Percentiles rank a stretch among this genome's conserved stretches.
These are phyloP conservation scores for Barypeithes pellucidus DNA, from an alignment of 2,888 invertebrate genomes.

Conservation along the genomic window DNA sequence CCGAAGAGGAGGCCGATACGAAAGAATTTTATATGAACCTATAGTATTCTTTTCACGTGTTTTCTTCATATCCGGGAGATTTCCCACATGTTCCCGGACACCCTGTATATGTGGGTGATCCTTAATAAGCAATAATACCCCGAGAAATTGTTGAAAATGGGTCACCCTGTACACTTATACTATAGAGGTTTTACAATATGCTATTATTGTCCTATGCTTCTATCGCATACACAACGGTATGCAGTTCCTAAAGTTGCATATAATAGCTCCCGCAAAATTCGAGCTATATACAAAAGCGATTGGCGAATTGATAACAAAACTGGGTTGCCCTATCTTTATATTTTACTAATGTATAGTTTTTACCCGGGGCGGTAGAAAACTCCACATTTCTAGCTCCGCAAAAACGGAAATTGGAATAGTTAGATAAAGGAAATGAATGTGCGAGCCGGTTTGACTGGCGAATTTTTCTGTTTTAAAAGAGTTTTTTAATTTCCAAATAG, in stretches of 20 bases:
- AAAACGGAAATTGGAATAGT: slow-evolving; percentile 31
- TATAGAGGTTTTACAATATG: neutral
- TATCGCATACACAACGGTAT: neutral
- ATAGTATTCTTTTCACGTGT: too few relatives aligned
- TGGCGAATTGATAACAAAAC: slow-evolving; percentile 11
- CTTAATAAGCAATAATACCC: too few relatives aligned
- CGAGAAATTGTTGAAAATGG: too few relatives aligned
- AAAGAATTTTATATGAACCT: too few relatives aligned
- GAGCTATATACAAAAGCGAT: neutral
- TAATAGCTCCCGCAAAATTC: slow-evolving; percentile 7
- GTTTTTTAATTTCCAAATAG: neutral
- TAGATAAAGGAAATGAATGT: slow-evolving; percentile 27
- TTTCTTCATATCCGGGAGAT: too few relatives aligned
- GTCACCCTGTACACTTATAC: neutral
- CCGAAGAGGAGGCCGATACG: too few relatives aligned
- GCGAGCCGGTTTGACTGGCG: neutral
- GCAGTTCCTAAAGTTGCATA: slow-evolving; percentile 7
- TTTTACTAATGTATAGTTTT: slow-evolving; percentile 10
- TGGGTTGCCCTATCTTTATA: slow-evolving; percentile 33
- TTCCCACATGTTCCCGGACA: too few relatives aligned
- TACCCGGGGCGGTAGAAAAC: slow-evolving; percentile 14
- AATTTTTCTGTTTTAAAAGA: slow-evolving; percentile 15
- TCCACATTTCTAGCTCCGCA: slow-evolving; percentile 8
- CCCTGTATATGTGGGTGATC: too few relatives aligned
- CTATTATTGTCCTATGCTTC: neutral